phyloP scores from a whole-genome alignment of 2,888 invertebrate species.

The Tinea pellionella region DNA sequence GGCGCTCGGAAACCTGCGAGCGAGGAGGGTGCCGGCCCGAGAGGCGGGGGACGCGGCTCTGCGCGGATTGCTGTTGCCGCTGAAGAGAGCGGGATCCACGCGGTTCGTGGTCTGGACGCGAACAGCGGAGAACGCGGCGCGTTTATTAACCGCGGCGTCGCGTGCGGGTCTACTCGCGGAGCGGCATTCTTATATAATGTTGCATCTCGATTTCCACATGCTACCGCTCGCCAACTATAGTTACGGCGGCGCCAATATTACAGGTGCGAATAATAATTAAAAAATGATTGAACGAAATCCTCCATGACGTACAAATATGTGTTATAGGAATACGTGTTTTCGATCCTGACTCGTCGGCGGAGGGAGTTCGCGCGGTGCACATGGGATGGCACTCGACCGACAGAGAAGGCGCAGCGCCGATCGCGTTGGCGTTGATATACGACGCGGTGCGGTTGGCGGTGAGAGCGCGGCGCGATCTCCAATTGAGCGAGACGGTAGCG shows the following conservation, averaged over 20 bases:
- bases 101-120: slow-evolving; percentile 30
- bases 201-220: slow-evolving; percentile 46
- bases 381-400: slow-evolving; percentile 18
- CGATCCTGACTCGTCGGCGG: slow-evolving; percentile 33
- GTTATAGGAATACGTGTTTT: slow-evolving; percentile 38
- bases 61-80: slow-evolving; percentile 41
- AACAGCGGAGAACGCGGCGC: slow-evolving; percentile 34
- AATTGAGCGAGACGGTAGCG: slow-evolving; percentile 20
- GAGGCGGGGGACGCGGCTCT: slow-evolving; percentile 35
- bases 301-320: neutral
- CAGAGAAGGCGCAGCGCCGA: slow-evolving; percentile 20
- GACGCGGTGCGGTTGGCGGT: slow-evolving; percentile 25
- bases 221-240: slow-evolving; percentile 36
- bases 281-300: too few relatives aligned
- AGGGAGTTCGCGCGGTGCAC: slow-evolving; percentile 18
- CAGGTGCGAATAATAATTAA: slow-evolving; percentile 17
- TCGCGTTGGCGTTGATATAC: slow-evolving; percentile 34
- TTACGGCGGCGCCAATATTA: slow-evolving; percentile 54
- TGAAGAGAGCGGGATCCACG: slow-evolving; percentile 27
- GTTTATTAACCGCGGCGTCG: slow-evolving; percentile 52
- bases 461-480: slow-evolving; percentile 26
- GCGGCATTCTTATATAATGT: slow-evolving; percentile 42
- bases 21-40: slow-evolving; percentile 41
- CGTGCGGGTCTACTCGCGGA: slow-evolving; percentile 49
- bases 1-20: slow-evolving; percentile 27